Percentiles rank a stretch among this genome's conserved stretches.
Evolutionary conservation across 2,113 vertebrate genomes (phyloP).

Genomic region (Burhinus oedicnemus): DNA sequence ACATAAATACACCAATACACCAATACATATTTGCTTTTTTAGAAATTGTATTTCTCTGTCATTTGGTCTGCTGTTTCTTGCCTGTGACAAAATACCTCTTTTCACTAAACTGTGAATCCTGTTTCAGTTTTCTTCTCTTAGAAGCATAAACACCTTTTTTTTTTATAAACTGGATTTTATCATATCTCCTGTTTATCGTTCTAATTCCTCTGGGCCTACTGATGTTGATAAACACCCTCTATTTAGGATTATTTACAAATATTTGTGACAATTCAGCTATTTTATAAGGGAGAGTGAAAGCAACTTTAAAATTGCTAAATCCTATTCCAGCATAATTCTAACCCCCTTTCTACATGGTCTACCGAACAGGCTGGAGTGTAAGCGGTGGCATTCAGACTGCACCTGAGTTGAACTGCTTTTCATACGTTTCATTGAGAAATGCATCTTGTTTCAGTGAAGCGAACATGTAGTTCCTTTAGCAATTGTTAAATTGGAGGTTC

Average conservation of each 20-base stretch:
- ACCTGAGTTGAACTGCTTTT: not conserved
- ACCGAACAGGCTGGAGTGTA: not conserved
- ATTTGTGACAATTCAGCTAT: not conserved
- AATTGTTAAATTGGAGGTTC: not conserved
- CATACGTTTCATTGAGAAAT: not conserved
- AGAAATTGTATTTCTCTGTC: not conserved
- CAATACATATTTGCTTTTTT: not conserved
- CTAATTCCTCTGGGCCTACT: not conserved
- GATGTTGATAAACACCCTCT: not conserved
- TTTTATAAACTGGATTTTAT: not conserved
- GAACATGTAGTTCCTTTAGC: not conserved
- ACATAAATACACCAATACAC: no score
- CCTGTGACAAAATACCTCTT: not conserved
- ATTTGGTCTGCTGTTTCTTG: not conserved
- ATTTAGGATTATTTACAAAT: not conserved
- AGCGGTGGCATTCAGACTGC: not conserved
- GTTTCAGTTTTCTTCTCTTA: not conserved
- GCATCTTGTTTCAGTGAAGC: not conserved
- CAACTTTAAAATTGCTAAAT: not conserved
- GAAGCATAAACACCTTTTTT: not conserved
- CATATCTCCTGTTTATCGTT: not conserved
- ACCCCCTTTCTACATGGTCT: accelerated
- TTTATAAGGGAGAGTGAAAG: not conserved
- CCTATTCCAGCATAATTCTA: not conserved
- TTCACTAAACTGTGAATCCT: not conserved